Evolutionary conservation across 1,140 invertebrate species (phyloP).

Genomic region (Andricus grossulariae): DNA sequence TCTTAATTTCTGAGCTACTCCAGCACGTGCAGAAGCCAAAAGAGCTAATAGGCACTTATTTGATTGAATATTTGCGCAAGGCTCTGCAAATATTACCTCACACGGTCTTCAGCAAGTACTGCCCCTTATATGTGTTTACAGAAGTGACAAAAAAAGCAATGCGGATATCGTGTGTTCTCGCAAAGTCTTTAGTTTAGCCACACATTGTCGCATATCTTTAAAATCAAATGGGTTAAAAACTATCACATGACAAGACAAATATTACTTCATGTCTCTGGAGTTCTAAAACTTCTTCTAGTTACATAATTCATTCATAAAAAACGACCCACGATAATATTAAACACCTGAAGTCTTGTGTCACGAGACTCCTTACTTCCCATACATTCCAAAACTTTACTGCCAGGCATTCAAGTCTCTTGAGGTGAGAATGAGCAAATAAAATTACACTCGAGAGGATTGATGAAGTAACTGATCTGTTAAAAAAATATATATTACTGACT

Average conservation of each 20-base stretch:
- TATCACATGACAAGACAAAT: slow-evolving; percentile 7
- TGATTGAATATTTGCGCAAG: too few relatives aligned
- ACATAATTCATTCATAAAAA: not conserved
- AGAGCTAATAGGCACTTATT: too few relatives aligned
- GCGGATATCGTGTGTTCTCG: too few relatives aligned
- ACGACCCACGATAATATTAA: slow-evolving; percentile 3
- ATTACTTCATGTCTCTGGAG: not conserved
- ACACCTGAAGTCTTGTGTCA: not conserved
- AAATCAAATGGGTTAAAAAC: not conserved
- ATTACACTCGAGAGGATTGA: not conserved
- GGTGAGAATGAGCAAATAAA: slow-evolving; percentile 26
- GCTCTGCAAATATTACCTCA: too few relatives aligned
- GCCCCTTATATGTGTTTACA: too few relatives aligned
- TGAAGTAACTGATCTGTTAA: slow-evolving; percentile 8
- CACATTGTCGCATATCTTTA: too few relatives aligned
- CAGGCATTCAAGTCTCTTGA: slow-evolving; percentile 18
- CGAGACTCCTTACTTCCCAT: not conserved
- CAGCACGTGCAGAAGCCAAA: too few relatives aligned
- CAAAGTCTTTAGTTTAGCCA: too few relatives aligned
- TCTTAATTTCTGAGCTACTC: too few relatives aligned
- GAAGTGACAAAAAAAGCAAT: too few relatives aligned
- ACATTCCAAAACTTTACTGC: slow-evolving; percentile 5
- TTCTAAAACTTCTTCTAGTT: not conserved
- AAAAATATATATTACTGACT: not conserved
- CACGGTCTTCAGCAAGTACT: too few relatives aligned